Percentiles rank a stretch among this genome's conserved stretches.
These are phyloP conservation scores for Cosmopolites sordidus DNA, from an alignment of 2,888 invertebrate species.

Conservation along the genomic window DNA sequence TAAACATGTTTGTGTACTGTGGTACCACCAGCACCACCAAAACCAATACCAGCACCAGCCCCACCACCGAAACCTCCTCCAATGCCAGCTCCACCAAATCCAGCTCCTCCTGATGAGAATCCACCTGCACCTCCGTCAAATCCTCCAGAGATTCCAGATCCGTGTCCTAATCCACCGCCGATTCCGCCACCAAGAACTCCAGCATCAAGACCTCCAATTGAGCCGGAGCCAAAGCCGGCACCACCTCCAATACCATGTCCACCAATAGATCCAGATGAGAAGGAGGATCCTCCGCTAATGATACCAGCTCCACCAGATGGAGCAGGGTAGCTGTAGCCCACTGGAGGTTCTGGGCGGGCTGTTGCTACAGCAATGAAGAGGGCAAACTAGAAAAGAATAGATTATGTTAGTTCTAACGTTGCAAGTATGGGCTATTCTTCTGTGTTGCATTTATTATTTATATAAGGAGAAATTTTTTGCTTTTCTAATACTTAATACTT, in stretches of 20 bases:
- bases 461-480: too few species aligned
- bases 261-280: slow-evolving; percentile 8
- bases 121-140: slow-evolving; percentile 5
- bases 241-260: neutral
- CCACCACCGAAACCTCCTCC: slow-evolving; percentile 41
- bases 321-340: slow-evolving; percentile 50
- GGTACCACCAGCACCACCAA: slow-evolving; percentile 41
- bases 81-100: slow-evolving; percentile 19
- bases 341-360: slow-evolving; percentile 60
- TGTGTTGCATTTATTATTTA: too few species aligned
- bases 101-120: slow-evolving; percentile 6
- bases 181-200: slow-evolving; percentile 2
- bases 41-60: slow-evolving; percentile 42
- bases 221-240: neutral
- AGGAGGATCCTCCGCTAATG: slow-evolving; percentile 2
- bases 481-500: too few species aligned
- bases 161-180: slow-evolving; percentile 21
- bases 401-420: too few species aligned
- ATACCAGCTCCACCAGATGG: slow-evolving; percentile 22
- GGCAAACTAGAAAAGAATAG: slow-evolving; percentile 35
- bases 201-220: slow-evolving; percentile 10
- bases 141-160: slow-evolving; percentile 16
- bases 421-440: too few species aligned
- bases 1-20: slow-evolving; percentile 82
- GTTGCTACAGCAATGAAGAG: slow-evolving; percentile 55